These are phyloP conservation scores for Zhengitettix transpicula DNA, from an alignment of 2,888 invertebrate genomes.

Conservation along the genomic window DNA sequence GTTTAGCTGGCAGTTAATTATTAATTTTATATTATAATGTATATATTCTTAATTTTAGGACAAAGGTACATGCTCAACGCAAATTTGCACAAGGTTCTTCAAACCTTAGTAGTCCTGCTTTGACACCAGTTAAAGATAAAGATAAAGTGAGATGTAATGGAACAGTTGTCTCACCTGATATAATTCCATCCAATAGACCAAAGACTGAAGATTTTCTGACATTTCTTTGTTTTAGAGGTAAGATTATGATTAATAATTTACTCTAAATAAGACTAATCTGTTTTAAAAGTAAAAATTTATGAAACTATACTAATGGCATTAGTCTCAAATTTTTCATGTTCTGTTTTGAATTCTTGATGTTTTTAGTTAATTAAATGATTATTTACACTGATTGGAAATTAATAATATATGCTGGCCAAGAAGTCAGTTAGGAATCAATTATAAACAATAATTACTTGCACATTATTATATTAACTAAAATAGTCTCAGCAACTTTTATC, in stretches of 20 bases:
- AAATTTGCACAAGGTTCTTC: conserved; percentile 72
- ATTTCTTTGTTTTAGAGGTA: conserved; percentile 66
- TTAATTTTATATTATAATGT: no score
- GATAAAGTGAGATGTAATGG: conserved; percentile 24
- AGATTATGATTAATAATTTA: background rate
- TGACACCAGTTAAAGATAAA: conserved; percentile 42
- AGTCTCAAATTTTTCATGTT: no score
- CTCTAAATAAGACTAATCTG: no score
- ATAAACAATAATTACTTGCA: no score
- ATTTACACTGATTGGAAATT: no score
- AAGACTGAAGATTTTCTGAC: conserved; percentile 76
- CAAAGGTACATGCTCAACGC: conserved; percentile 69
- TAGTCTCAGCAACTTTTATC: no score
- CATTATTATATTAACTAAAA: no score
- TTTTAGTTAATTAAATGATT: no score
- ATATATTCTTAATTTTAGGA: conserved; percentile 29
- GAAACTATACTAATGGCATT: no score
- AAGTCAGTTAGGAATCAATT: background rate
- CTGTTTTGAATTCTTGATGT: no score
- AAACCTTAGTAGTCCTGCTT: conserved; percentile 33
- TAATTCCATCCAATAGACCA: conserved; percentile 39
- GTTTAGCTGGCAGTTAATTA: background rate
- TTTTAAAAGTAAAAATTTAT: no score
- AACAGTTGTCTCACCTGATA: conserved; percentile 15
- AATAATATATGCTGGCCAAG: no score